Base-by-base conservation (phyloP, 2,888 invertebrate species). In the Catocala nupta region DNA sequence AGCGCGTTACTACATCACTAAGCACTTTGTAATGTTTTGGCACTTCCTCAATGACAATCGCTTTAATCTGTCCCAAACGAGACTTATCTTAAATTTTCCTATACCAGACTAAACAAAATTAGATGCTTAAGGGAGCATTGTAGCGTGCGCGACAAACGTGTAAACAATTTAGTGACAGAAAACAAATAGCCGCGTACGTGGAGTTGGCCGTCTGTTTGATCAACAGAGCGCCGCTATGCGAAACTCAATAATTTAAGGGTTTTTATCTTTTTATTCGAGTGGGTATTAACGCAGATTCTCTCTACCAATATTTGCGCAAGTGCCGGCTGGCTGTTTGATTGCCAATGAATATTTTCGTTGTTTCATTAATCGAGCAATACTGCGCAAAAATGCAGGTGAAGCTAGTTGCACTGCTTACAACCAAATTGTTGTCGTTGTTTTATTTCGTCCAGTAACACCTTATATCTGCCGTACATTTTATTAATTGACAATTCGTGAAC, bases 271-370 rank as follows among this genome's bases (percentile, higher is more conserved):
- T 80, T 73, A 77, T 81, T 78, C 76, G 78, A 72, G 67, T 77
- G 75, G 73, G 73, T 81, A 78, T 82, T 80, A 81, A 81, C 78
- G 80, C 81, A 85, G 80, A 84, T 83, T 85, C 82, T 78, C 81
- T 82, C 70, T 77, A 76, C 77, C 78, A 88, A 87, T 88, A 87
- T 89, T 88, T 87, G 83, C 71, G 60, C 75, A 81, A 81, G 80
- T 81, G 77, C 79, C 74, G 80, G 74, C 73, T 65, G 77, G 71
- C 71, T 86, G 84, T 87, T 85, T 86, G 85, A 85, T 88, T 85
- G 83, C 83, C 81, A 82, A 83, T 85, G 82, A 86, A 85, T 85
- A 84, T 83, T 86, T 86, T 81, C 81, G 81, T 75, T 82, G 79
- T 81, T 85, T 80, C 80, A 85, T 84, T 83, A 86, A 84, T 80